Conservation (phyloP, 53 echinoderm and acorn worm genomes). For the Echinometra lucunter region DNA sequence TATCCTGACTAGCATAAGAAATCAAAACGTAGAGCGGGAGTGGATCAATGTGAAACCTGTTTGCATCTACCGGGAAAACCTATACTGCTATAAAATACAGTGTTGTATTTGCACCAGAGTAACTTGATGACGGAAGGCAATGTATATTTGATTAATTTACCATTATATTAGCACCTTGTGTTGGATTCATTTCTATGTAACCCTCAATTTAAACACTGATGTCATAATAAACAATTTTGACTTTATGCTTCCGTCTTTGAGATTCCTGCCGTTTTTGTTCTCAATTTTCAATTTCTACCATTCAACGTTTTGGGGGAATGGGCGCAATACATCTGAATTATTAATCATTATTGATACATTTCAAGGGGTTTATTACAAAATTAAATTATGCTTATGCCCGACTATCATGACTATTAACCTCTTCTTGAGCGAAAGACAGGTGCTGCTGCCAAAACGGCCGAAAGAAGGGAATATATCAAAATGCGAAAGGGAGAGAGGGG, state of each 20-base stretch:
- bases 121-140: too few species aligned
- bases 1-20: background rate
- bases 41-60: background rate
- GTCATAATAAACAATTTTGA: background rate
- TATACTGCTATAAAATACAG: background rate
- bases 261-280: background rate
- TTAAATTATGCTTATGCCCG: background rate
- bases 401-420: background rate
- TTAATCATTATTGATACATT: background rate
- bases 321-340: background rate
- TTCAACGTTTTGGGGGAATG: background rate
- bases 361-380: background rate
- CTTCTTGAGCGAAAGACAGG: background rate
- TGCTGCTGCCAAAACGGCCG: background rate
- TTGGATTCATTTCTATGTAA: background rate
- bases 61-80: background rate
- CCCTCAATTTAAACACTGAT: background rate
- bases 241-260: background rate
- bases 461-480: background rate
- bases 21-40: background rate
- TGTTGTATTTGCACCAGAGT: background rate
- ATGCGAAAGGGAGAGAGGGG: background rate
- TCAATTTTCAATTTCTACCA: background rate
- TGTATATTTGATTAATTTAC: too few species aligned
- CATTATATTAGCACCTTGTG: too few species aligned